Percentiles rank a stretch among this genome's conserved stretches.
Conservation (phyloP, 1,140 invertebrate species). For the Drosophila sulfurigaster region DNA sequence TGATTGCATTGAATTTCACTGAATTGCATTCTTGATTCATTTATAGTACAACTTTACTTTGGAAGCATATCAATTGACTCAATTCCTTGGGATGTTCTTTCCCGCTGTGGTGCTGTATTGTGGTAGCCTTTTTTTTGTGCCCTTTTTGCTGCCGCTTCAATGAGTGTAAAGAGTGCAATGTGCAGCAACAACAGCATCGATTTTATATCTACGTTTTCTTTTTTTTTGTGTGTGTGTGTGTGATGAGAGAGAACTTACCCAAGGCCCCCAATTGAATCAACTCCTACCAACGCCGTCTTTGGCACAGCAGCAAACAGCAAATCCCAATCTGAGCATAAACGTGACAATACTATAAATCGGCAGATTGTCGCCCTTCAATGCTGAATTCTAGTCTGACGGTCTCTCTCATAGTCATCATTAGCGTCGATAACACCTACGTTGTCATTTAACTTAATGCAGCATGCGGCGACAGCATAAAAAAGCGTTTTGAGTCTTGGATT, state of each 20-base stretch:
- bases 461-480: slow-evolving; percentile 70
- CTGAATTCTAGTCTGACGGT: slow-evolving; percentile 14
- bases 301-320: slow-evolving; percentile 39
- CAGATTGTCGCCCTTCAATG: slow-evolving; percentile 51
- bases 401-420: slow-evolving; percentile 33
- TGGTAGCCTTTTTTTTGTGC: no score
- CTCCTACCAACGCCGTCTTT: slow-evolving; percentile 6
- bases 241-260: no score
- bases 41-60: slow-evolving; percentile 68
- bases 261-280: background rate
- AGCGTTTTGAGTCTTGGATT: slow-evolving; percentile 62
- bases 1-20: slow-evolving; percentile 80
- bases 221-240: no score
- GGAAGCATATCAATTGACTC: slow-evolving; percentile 23
- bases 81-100: no score
- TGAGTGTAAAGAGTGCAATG: slow-evolving; percentile 62
- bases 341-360: slow-evolving; percentile 79
- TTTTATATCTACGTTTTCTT: no score
- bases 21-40: slow-evolving; percentile 82
- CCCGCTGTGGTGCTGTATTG: background rate
- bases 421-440: slow-evolving; percentile 29
- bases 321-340: slow-evolving; percentile 73
- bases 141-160: slow-evolving; percentile 21
- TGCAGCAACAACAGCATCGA: no score
- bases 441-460: slow-evolving; percentile 77